phyloP scores from a whole-genome alignment of 2,888 invertebrate species.

The Pedicia rivosa region DNA sequence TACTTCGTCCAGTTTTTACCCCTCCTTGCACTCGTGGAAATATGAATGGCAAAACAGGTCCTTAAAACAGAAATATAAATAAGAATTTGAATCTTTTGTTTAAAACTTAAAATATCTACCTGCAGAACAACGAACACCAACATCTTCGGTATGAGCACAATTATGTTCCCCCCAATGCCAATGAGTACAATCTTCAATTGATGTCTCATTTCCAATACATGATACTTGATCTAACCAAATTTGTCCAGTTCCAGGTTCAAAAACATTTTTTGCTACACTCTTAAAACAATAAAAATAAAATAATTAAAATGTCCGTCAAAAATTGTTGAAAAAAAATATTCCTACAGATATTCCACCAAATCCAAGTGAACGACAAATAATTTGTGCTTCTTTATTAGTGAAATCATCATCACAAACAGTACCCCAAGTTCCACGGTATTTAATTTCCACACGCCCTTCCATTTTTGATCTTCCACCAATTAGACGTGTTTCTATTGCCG shows the following conservation, averaged over 20 bases:
- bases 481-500: slow-evolving; percentile 39
- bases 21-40: no score
- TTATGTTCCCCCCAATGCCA: slow-evolving; percentile 53
- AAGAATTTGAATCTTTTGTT: no score
- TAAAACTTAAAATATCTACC: no score
- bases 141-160: slow-evolving; percentile 58
- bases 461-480: slow-evolving; percentile 36
- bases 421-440: slow-evolving; percentile 53
- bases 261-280: slow-evolving; percentile 23
- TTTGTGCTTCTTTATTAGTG: slow-evolving; percentile 43
- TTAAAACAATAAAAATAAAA: slow-evolving; percentile 15
- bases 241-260: slow-evolving; percentile 36
- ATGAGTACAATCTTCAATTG: slow-evolving; percentile 44
- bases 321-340: background rate
- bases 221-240: slow-evolving; percentile 56
- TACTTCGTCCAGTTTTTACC: no score
- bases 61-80: no score
- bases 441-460: slow-evolving; percentile 55
- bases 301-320: background rate
- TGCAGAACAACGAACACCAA: slow-evolving; percentile 34
- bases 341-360: slow-evolving; percentile 33
- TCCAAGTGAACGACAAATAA: slow-evolving; percentile 41
- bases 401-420: slow-evolving; percentile 68
- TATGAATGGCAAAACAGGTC: slow-evolving; percentile 1
- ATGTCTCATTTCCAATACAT: slow-evolving; percentile 49